phyloP scores from a whole-genome alignment of 2,113 vertebrate genomes.

The Dermatemys mawii region DNA sequence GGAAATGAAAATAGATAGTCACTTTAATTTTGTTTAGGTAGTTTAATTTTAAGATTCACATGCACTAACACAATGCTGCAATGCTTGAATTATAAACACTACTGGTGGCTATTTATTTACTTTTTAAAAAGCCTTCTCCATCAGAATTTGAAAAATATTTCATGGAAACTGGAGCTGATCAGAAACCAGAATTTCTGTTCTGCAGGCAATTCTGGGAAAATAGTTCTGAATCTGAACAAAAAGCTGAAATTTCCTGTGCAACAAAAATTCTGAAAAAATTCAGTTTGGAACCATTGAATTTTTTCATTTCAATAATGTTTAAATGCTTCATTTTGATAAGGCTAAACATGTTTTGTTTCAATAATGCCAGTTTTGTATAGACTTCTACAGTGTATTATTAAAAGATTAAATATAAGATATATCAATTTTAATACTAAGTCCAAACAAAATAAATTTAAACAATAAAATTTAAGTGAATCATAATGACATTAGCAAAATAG shows the following conservation, averaged over 20 bases:
- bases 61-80: background rate
- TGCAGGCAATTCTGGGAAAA: background rate
- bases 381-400: background rate
- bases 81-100: background rate
- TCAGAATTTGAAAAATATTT: background rate
- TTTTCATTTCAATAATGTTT: background rate
- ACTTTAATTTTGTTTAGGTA: background rate
- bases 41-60: background rate
- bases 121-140: background rate
- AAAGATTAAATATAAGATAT: background rate
- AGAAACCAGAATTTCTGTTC: background rate
- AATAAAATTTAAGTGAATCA: background rate
- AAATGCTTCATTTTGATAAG: background rate
- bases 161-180: background rate
- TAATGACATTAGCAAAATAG: background rate
- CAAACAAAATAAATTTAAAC: background rate
- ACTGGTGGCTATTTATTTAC: background rate
- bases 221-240: background rate
- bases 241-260: background rate
- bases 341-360: background rate
- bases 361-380: background rate
- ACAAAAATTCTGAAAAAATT: background rate
- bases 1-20: background rate
- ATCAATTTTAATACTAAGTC: no score
- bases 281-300: background rate